Percentiles rank a stretch among this genome's conserved stretches.
These are phyloP conservation scores for Pseudotriccus pelzelni DNA, from an alignment of 2,797 vertebrate species.

Conservation along the genomic window DNA sequence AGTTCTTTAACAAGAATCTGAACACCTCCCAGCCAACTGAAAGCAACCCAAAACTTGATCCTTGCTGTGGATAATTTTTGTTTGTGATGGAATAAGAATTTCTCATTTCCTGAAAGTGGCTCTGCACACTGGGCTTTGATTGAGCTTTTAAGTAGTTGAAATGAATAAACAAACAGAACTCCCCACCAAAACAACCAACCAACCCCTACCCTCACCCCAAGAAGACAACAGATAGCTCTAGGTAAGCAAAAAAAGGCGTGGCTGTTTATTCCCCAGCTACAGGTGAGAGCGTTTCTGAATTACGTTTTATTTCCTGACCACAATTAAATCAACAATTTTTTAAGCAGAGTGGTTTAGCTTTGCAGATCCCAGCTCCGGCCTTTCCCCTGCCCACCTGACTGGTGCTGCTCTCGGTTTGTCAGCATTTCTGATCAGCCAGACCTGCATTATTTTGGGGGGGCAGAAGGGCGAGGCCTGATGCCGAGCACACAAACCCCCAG, in stretches of 20 bases:
- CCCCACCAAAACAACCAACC: not conserved
- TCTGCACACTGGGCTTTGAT: not conserved
- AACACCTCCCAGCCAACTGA: not conserved
- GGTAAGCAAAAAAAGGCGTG: not conserved
- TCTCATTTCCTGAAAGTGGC: not conserved
- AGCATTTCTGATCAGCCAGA: not conserved
- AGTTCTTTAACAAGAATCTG: not conserved
- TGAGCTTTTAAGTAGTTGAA: not conserved
- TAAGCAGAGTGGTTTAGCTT: not conserved
- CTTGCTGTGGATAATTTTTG: not conserved
- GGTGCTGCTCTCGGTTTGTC: not conserved
- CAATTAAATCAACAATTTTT: not conserved
- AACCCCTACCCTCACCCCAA: no score
- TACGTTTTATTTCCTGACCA: not conserved
- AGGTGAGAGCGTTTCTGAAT: not conserved
- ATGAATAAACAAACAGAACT: not conserved
- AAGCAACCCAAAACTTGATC: not conserved
- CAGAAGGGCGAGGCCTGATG: not conserved
- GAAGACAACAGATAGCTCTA: fast-evolving
- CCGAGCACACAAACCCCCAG: not conserved
- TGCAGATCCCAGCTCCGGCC: not conserved
- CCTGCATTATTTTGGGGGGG: not conserved
- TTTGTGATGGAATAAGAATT: not conserved
- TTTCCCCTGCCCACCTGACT: not conserved
- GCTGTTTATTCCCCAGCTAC: not conserved